phyloP scores from a whole-genome alignment of 35 echinoderm and acorn worm species.

The Hemicentrotus pulcherrimus region DNA sequence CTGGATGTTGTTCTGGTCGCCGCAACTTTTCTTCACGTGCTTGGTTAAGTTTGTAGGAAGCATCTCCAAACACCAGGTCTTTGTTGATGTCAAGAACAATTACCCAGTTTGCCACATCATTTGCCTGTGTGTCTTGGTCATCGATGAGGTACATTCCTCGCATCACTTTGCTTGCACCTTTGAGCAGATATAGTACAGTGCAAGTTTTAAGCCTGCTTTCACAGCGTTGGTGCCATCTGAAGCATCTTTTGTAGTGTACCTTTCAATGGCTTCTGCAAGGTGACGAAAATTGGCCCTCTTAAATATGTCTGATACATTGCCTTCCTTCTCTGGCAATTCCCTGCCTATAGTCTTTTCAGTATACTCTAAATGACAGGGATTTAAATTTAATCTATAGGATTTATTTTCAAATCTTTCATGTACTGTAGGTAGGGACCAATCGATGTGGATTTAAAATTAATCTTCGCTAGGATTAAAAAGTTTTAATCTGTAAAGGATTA shows the following conservation, averaged over 20 bases:
- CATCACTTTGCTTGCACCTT: constrained; percentile 37
- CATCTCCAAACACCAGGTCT: constrained; percentile 55
- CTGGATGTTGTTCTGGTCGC: constrained; percentile 43
- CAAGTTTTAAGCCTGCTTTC: constrained; percentile 67
- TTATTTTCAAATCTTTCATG: neutral
- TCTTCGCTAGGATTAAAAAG: neutral
- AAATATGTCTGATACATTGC: constrained; percentile 54
- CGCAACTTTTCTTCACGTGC: constrained; percentile 48
- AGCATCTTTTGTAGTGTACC: neutral
- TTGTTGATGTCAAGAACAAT: constrained; percentile 46
- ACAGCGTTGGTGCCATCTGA: neutral
- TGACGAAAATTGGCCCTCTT: constrained; percentile 35
- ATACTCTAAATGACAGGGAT: too few species aligned
- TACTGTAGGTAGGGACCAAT: neutral
- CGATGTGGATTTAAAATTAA: neutral
- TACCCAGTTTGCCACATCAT: constrained; percentile 55
- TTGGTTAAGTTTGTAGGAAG: constrained; percentile 19
- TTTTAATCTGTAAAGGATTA: neutral
- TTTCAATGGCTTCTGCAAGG: constrained; percentile 53
- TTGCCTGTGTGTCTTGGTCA: constrained; percentile 34
- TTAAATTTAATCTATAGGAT: neutral
- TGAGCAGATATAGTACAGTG: constrained; percentile 60
- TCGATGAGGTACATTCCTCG: constrained; percentile 29
- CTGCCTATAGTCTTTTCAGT: too few species aligned
- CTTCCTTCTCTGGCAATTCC: neutral